These are phyloP conservation scores for Pemphredon lugubris DNA, from an alignment of 2,888 invertebrate species.

Conservation along the genomic window DNA sequence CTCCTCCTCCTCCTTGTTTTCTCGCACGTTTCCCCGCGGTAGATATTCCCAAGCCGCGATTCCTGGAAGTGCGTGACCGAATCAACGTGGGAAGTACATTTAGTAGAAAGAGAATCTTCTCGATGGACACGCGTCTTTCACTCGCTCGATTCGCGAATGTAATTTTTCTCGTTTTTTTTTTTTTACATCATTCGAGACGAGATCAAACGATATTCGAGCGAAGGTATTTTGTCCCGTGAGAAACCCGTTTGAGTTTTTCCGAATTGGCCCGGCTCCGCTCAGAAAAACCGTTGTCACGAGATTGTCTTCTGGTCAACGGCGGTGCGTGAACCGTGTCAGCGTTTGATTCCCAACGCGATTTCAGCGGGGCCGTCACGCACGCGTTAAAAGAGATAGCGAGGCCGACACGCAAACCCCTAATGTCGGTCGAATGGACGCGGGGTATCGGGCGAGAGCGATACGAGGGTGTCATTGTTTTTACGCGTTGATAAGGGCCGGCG, in stretches of 20 bases:
- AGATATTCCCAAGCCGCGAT: no score
- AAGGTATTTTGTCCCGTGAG: no score
- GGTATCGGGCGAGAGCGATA: conserved; percentile 58
- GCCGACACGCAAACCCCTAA: conserved; percentile 63
- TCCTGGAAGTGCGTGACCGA: no score
- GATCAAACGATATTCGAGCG: no score
- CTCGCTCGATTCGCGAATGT: no score
- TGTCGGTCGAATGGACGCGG: conserved; percentile 59
- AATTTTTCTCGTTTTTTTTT: no score
- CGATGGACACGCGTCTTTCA: no score
- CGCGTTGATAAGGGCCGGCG: conserved; percentile 73
- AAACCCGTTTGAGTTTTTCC: no score
- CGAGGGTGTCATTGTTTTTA: conserved; percentile 73
- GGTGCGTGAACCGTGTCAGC: background rate
- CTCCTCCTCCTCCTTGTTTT: conserved; percentile 40
- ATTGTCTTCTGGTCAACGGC: background rate
- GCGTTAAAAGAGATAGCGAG: conserved; percentile 70
- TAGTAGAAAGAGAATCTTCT: no score
- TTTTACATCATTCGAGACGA: no score
- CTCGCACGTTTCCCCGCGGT: conserved; percentile 28
- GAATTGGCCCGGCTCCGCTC: no score
- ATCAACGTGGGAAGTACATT: no score
- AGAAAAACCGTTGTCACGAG: background rate
- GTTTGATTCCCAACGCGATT: conserved; percentile 60
- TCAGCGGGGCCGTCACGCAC: conserved; percentile 60